These are phyloP conservation scores for Hedya salicella DNA, from an alignment of 2,888 invertebrate species.

Conservation along the genomic window DNA sequence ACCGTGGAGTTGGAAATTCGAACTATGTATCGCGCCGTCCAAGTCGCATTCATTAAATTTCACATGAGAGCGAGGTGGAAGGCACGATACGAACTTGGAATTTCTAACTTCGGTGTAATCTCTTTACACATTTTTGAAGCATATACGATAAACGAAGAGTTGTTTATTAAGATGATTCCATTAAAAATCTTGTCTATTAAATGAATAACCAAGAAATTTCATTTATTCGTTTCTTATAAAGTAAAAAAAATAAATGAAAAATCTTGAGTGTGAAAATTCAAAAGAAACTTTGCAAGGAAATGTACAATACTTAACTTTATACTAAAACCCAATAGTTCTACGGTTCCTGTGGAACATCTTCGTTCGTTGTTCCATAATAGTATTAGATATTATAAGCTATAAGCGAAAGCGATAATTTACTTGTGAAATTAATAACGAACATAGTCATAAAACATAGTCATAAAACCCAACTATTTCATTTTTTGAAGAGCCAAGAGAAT, in stretches of 20 bases:
- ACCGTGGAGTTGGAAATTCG: no score
- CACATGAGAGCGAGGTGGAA: no score
- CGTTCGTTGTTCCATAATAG: constrained; percentile 11
- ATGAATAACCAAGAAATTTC: no score
- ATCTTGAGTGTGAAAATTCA: background rate
- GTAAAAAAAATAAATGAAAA: background rate
- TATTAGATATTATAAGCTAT: background rate
- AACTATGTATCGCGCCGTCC: no score
- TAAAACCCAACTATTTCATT: no score
- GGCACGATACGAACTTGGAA: no score
- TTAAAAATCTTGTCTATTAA: background rate
- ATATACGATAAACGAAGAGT: constrained; percentile 4
- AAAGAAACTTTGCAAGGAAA: background rate
- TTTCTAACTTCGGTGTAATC: no score
- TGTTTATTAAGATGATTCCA: constrained; percentile 4
- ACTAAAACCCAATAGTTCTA: constrained; percentile 7
- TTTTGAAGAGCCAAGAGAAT: no score
- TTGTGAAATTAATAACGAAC: background rate
- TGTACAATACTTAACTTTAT: background rate
- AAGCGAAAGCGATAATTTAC: background rate
- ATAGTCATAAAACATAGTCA: no score
- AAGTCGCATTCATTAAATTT: no score
- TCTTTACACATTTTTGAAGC: no score
- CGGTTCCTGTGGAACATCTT: constrained; percentile 21
- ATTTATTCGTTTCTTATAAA: no score